Percentiles rank a stretch among this genome's conserved stretches.
Conservation (phyloP, 2,113 vertebrate genomes). For the Rhinoderma darwinii region DNA sequence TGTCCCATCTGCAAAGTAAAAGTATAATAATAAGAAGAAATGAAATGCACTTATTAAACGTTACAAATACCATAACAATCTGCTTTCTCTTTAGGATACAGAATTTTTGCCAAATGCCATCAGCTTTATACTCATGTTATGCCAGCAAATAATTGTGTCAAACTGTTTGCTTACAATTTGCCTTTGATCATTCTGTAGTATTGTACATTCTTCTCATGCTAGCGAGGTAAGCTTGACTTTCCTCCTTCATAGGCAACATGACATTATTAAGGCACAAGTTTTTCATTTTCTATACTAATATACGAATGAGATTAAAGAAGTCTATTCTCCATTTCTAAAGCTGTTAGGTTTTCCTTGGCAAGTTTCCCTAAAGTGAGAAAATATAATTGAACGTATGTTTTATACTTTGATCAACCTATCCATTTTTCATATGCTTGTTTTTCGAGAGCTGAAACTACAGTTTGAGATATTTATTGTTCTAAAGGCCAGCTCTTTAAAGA, state of each 20-base stretch:
- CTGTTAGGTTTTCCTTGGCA: slow-evolving; percentile 45
- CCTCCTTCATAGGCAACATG: slow-evolving; percentile 4
- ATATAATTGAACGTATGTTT: slow-evolving; percentile 46
- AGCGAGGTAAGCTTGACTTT: not conserved
- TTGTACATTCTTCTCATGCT: slow-evolving; percentile 25
- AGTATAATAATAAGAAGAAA: slow-evolving; percentile 18
- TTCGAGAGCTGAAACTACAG: not conserved
- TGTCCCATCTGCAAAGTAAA: not conserved
- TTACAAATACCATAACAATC: slow-evolving; percentile 32
- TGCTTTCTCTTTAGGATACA: slow-evolving; percentile 44
- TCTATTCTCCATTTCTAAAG: slow-evolving; percentile 34
- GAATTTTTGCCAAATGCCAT: slow-evolving; percentile 43
- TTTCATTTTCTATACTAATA: slow-evolving; percentile 43
- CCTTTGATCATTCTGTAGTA: slow-evolving; percentile 51
- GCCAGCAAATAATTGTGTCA: slow-evolving; percentile 44
- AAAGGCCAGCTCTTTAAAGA: slow-evolving; percentile 10
- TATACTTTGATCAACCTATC: slow-evolving; percentile 39
- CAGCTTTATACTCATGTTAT: slow-evolving; percentile 18
- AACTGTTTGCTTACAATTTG: slow-evolving; percentile 23
- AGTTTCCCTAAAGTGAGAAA: slow-evolving; percentile 39
- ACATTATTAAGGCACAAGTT: slow-evolving; percentile 49
- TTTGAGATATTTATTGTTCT: slow-evolving; percentile 20
- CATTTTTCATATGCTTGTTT: slow-evolving; percentile 43
- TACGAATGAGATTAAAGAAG: slow-evolving; percentile 40
- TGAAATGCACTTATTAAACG: slow-evolving; percentile 36